Base-by-base conservation (phyloP, 2,797 vertebrate genomes). In the Pseudochaenichthys georgianus region DNA sequence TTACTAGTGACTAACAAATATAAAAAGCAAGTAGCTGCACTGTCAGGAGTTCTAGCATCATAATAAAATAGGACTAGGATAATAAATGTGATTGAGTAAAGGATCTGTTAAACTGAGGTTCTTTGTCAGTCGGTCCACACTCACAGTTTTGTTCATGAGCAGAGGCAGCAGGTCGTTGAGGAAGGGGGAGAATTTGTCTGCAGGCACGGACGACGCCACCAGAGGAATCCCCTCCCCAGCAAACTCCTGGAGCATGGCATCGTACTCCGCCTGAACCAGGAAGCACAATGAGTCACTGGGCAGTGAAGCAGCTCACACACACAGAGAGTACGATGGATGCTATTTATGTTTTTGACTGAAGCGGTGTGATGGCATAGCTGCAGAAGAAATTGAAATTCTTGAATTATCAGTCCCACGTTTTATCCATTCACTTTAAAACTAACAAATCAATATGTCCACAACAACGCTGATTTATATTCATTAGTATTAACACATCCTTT, bases 141-240 rank as follows among this genome's bases (percentile, higher is more conserved):
- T 96, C 85, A 97, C 97, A 31, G 95, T 88, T 92, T 97, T 98
- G 87, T 78, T 94, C 12, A 97, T 93, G 88, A 98, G 87, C 53
- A 96, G 89, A 0, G 97, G 97, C 81, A 98, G 90, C 78, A 98
- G 94, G 13, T 96, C 95, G 1, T 95, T 95, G 42, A 98, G 96
- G 84, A 95, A 96, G 7, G 96, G 96, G 17, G 94, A 92, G n/a
- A 97, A 97, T 28, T 34, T 68, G 0, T 95, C 94, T 5, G 96
- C 96, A 5, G 97, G 95, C 0, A 96, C 96, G 0, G 95, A 94
- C 0, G 94, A 78, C 0, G 96, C 96, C 75, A 98, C 42, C 3
- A 96, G 79, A 1, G 97, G 97, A 75, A 98, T 96, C 52, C 95
- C 96, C 64, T 98, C 97, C 0, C 97, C 97, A 0, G 97, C 97